Base-by-base conservation (phyloP, 2,797 vertebrate genomes). In the Rhinella marina region DNA sequence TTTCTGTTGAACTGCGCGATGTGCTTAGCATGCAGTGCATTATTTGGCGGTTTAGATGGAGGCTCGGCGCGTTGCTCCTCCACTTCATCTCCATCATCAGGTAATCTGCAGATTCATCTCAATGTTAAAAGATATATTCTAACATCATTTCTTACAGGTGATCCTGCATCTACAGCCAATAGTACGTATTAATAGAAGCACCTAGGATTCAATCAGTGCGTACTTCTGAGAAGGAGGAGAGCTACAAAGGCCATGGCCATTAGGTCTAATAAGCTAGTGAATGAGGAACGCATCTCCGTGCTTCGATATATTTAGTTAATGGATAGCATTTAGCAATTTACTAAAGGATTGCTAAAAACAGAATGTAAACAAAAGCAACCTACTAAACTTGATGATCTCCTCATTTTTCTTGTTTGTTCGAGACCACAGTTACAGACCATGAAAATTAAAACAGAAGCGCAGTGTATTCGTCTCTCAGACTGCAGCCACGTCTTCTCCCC, bases 1-100 rank as follows among this genome's bases (percentile, higher is more conserved):
- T 92, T 92, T 92, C 87, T 64, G 85, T 86, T 61, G 64, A 41
- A 76, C 57, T 78, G 64, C 68, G n/a, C 21, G 61, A 86, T 13
- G 25, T 88, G 88, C 52, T 90, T 91, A 88, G 90, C 89, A 87
- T 92, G 91, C 91, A 57, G 88, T 87, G 88, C 82, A 83, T 54
- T 83, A 80, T 64, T 41, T 79, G 25, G 50, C 62, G 29, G 1
- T 88, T 87, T 87, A 70, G 32, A n/a, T n/a, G 76, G 50, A 10
- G 25, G 83, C 57, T 84, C 27, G 13, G 21, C 16, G 27, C 10
- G 27, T 27, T 56, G 68, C 29, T 13, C 54, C 66, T 84, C 82
- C 11, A 56, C 76, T 70, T 54, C 77, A 57, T 61, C 61, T 79
- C 61, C 21, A 66, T 68, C 13, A 41, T 12, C 27, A 81, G 52